These are phyloP conservation scores for Rhinolophus sinicus DNA, from an alignment of 2,113 vertebrate genomes.

Conservation along the genomic window DNA sequence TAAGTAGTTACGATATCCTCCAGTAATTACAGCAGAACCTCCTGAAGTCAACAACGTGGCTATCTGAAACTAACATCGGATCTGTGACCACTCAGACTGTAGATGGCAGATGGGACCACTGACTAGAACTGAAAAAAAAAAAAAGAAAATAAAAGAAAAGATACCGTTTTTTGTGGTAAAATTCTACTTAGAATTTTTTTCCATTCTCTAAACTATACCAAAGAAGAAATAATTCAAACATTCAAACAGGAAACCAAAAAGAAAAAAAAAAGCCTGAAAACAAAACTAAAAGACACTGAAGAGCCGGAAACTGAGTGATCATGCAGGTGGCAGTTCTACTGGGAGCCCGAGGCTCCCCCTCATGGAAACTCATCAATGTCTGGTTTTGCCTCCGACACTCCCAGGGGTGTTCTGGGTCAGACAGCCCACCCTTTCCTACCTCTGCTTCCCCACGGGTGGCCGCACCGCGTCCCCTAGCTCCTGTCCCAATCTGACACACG, in stretches of 20 bases:
- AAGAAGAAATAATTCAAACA: conserved; percentile 59
- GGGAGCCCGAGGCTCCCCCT: not conserved
- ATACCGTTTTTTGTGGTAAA: not conserved
- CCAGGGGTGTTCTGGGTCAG: not conserved
- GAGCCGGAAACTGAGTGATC: not conserved
- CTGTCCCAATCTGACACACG: rapidly evolving
- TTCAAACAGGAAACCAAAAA: conserved; percentile 73
- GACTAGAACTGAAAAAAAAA: not conserved
- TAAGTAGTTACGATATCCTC: rapidly evolving
- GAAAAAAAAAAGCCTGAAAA: conserved; percentile 45
- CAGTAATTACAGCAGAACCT: not conserved
- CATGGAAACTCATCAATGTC: rapidly evolving
- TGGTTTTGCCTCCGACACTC: rapidly evolving
- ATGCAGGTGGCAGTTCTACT: rapidly evolving
- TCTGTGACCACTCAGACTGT: not conserved
- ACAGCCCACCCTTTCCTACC: not conserved
- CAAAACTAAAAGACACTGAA: conserved; percentile 48
- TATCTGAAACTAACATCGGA: not conserved
- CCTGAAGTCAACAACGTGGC: not conserved
- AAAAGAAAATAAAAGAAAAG: too few species aligned
- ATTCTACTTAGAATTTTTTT: conserved; percentile 31
- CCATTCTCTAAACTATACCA: conserved; percentile 32
- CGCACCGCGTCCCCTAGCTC: not conserved
- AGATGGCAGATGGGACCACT: not conserved
- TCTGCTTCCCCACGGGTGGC: rapidly evolving